Base-by-base conservation (phyloP, 2,113 vertebrate species). In the Dunckerocampus dactyliophorus region DNA sequence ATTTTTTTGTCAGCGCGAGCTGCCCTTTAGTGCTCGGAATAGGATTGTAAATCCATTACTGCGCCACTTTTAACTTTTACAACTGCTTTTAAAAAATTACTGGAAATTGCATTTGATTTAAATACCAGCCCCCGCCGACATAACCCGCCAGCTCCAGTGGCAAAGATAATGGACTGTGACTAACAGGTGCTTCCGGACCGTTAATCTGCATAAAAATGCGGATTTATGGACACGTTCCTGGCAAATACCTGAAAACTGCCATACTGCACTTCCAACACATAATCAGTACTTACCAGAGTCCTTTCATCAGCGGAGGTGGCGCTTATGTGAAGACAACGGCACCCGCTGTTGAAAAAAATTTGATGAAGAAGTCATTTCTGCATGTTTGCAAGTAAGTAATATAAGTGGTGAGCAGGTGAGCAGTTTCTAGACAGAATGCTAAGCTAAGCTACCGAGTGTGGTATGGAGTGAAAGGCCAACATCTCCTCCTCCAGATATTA, bases 41-140 rank as follows among this genome's bases (percentile, higher is more conserved):
- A 62, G n/a, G 34, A 72, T 75, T 69, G 47, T 53, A 81, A 69
- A 78, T 59, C 65, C 57, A 79, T 81, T 79, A 69, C 43, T 14
- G 43, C 16, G 56, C 24, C 62, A 63, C 62, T 55, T 66, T 72
- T 42, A 77, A 74, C 34, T 63, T 71, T 71, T 19, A 53, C 14
- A 63, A 55, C 57, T 28, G 51, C 64, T 60, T 51, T 68, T 63
- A 61, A 67, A 79, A 72, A 72, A 75, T 47, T 56, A 56, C 10
- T 14, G 17, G 5, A 64, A 73, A 77, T 74, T 67, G 60, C 67
- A 76, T 81, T 67, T 59, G 31, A 74, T 53, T 75, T 71, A 13
- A 71, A 54, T 54, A 54, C 14, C 28, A 19, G 28, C 28, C 28
- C n/a, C 31, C 31, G 10, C 31, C 5, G 52, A 17, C 52, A 37